These are phyloP conservation scores for Pachycephala philippinensis DNA, from an alignment of 2,113 vertebrate species.

Conservation along the genomic window DNA sequence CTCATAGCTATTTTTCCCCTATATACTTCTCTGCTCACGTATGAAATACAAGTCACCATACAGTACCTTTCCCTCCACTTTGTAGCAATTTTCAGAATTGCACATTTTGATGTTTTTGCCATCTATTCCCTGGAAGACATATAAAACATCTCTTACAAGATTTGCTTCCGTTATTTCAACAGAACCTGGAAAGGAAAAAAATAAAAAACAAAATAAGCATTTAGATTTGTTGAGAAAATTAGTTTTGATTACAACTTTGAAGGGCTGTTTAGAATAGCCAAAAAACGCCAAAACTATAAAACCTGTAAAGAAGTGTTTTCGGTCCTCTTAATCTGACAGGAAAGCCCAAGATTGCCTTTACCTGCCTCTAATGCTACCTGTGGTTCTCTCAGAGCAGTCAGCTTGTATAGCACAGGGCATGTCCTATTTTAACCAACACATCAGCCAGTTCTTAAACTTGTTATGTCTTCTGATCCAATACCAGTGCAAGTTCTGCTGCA, in stretches of 20 bases:
- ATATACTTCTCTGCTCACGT: not conserved
- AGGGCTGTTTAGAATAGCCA: not conserved
- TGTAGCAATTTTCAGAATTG: conserved; percentile 89
- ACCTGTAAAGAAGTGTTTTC: not conserved
- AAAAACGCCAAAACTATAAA: not conserved
- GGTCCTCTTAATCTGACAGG: not conserved
- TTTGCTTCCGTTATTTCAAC: conserved; percentile 86
- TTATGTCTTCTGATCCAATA: not conserved
- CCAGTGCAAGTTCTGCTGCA: not conserved
- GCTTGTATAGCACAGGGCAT: not conserved
- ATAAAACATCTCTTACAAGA: conserved; percentile 93
- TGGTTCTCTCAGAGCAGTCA: not conserved
- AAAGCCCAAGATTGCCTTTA: not conserved
- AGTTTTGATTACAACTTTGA: not conserved
- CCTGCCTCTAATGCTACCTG: not conserved
- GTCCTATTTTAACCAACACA: not conserved
- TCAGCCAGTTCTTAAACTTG: not conserved
- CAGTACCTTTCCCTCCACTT: conserved; percentile 90
- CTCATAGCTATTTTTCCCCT: not conserved
- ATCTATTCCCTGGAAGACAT: conserved; percentile 98
- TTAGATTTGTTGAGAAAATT: not conserved
- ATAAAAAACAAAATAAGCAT: not conserved
- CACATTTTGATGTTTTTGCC: conserved; percentile 95
- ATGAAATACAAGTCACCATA: not conserved
- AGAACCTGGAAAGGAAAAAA: conserved; percentile 49